phyloP scores from a whole-genome alignment of 2,888 invertebrate genomes.

The Luperina nickerlii region DNA sequence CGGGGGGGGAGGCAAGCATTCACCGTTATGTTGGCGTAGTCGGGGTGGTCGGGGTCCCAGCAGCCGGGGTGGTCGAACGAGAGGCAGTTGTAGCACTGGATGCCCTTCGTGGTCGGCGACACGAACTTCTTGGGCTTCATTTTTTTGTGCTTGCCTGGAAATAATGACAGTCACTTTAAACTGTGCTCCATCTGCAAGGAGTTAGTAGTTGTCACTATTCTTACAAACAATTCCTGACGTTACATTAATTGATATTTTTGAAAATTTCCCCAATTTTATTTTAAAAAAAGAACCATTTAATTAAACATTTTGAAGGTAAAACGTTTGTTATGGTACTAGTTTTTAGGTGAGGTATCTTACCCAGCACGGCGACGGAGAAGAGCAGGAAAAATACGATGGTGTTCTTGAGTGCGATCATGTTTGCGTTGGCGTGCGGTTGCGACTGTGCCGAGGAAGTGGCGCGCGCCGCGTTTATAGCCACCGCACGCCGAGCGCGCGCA shows the following conservation, averaged over 20 bases:
- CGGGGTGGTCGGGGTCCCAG: constrained; percentile 88
- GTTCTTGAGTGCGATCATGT: constrained; percentile 73
- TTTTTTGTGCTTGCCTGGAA: constrained; percentile 84
- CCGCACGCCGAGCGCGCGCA: constrained; percentile 5
- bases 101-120: constrained; percentile 82
- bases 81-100: constrained; percentile 88
- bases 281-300: not conserved
- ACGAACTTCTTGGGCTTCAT: constrained; percentile 84
- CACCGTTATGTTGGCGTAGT: constrained; percentile 86
- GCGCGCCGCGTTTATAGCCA: constrained; percentile 71
- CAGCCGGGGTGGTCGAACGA: constrained; percentile 88
- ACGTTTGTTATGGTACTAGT: not conserved
- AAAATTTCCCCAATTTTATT: not conserved
- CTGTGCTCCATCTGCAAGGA: not conserved
- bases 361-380: constrained; percentile 76
- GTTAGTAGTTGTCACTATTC: not conserved
- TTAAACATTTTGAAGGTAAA: not conserved
- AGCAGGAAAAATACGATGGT: constrained; percentile 78
- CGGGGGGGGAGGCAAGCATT: constrained; percentile 37
- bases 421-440: constrained; percentile 32
- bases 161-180: not conserved
- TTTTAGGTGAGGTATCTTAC: constrained; percentile 67
- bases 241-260: too few species aligned
- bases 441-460: constrained; percentile 49
- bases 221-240: not conserved